Percentiles rank a stretch among this genome's conserved stretches.
Evolutionary conservation across 2,888 invertebrate species (phyloP).

Genomic region (Pyrochroa serraticornis): DNA sequence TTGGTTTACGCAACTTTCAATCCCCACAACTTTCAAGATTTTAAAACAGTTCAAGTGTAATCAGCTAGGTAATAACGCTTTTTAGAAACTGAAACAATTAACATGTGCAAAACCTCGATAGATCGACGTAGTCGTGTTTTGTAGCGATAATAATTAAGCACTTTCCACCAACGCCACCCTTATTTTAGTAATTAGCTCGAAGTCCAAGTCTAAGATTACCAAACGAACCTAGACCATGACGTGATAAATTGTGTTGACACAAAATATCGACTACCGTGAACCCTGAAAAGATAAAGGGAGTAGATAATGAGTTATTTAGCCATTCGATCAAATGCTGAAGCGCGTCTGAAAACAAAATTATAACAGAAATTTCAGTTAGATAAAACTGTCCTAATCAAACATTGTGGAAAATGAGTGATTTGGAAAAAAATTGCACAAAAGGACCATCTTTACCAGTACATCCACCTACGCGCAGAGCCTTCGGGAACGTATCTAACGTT

Average conservation of each 20-base stretch:
- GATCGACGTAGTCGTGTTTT: not conserved
- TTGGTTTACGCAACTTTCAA: no score
- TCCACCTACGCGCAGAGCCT: constrained; percentile 15
- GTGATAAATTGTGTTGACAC: constrained; percentile 18
- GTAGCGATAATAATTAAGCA: constrained; percentile 7
- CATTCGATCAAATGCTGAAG: constrained; percentile 7
- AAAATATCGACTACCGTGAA: constrained; percentile 6
- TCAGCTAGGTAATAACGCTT: no score
- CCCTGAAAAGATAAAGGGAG: constrained; percentile 7
- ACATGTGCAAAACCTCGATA: not conserved
- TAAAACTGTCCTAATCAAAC: no score
- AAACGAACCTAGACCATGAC: not conserved
- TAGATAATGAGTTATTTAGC: not conserved
- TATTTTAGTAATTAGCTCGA: constrained; percentile 10
- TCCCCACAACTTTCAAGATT: no score
- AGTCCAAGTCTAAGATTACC: constrained; percentile 16
- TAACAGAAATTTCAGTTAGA: no score
- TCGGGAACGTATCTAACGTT: not conserved
- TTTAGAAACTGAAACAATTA: not conserved
- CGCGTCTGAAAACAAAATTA: no score
- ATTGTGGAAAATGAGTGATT: no score
- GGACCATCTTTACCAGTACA: not conserved
- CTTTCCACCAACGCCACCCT: not conserved
- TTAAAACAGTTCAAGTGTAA: no score
- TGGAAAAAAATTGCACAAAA: not conserved